Evolutionary conservation across 2,797 vertebrate species (phyloP).

Genomic region (Rhynchonycteris naso): DNA sequence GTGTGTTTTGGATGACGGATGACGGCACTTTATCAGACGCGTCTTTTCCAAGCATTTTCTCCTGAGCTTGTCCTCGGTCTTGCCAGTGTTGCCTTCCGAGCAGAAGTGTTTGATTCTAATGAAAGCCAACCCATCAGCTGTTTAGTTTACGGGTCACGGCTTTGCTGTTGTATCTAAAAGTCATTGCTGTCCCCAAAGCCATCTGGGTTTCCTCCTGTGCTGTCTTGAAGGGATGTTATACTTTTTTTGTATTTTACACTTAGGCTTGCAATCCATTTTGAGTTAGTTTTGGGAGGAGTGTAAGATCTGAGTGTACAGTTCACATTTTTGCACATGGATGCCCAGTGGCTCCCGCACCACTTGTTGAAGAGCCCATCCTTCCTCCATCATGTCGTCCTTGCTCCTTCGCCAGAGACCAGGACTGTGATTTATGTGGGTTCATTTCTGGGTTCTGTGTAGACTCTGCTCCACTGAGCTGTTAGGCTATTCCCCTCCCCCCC

Average conservation of each 20-base stretch:
- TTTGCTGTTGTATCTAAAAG: no score
- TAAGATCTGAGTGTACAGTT: not conserved
- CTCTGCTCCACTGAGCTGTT: rapidly evolving
- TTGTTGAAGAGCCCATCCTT: not conserved
- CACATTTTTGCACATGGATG: rapidly evolving
- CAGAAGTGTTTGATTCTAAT: not conserved
- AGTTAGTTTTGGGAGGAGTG: not conserved
- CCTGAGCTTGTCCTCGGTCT: not conserved
- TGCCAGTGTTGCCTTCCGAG: no score
- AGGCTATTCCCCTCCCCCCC: rapidly evolving
- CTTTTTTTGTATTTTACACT: not conserved
- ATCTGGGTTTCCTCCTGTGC: not conserved
- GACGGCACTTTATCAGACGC: no score
- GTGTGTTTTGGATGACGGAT: not conserved
- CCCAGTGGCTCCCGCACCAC: rapidly evolving
- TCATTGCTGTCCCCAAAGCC: rapidly evolving
- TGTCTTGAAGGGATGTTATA: not conserved
- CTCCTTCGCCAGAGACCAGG: rapidly evolving
- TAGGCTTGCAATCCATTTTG: not conserved
- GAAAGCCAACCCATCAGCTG: rapidly evolving
- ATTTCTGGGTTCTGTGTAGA: no score
- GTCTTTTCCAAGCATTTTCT: not conserved
- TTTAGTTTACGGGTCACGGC: rapidly evolving
- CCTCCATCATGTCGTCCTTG: not conserved
- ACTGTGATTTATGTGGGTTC: not conserved